A percentile compares a stretch with the other conserved stretches of the same genome.
phyloP scores from a whole-genome alignment of 2,797 vertebrate species.

The Tolypeutes matacus region DNA sequence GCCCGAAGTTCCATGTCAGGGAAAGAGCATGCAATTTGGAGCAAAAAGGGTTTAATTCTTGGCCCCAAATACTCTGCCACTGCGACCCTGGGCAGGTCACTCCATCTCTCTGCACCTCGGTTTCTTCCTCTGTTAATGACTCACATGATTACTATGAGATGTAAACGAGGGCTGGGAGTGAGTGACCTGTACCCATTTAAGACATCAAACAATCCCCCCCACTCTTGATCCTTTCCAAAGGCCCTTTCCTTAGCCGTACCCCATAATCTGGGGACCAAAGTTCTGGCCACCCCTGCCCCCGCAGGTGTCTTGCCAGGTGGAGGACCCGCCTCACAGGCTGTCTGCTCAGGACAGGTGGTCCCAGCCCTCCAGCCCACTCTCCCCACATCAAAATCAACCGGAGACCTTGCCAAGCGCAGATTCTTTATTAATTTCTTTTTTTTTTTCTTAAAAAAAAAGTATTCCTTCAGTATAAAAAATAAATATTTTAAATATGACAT shows the following conservation, averaged over 20 bases:
- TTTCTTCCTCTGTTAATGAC: not conserved
- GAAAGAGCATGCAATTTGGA: not conserved
- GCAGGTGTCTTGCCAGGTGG: not conserved
- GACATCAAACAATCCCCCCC: not conserved
- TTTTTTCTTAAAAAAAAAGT: slow-evolving; percentile 73
- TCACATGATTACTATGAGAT: not conserved
- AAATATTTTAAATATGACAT: slow-evolving; percentile 86
- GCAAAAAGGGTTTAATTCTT: not conserved
- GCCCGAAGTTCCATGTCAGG: not conserved
- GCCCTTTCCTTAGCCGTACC: not conserved
- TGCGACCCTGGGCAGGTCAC: no score
- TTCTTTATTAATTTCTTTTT: slow-evolving; percentile 78
- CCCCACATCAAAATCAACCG: slow-evolving; percentile 40
- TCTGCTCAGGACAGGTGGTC: not conserved
- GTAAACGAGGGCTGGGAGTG: not conserved
- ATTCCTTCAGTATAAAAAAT: slow-evolving; percentile 85
- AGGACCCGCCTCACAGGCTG: rapidly evolving
- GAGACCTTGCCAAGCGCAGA: slow-evolving; percentile 64
- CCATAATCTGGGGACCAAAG: not conserved
- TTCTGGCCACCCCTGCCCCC: not conserved
- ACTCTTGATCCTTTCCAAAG: not conserved
- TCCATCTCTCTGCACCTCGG: slow-evolving; percentile 7
- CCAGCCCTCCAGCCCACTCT: not conserved
- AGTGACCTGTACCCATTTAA: not conserved
- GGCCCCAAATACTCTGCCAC: not conserved